Evolutionary conservation across 2,888 invertebrate species (phyloP), one percentile per base, ranked within the genome.

Genomic region (Therioaphis trifolii): DNA sequence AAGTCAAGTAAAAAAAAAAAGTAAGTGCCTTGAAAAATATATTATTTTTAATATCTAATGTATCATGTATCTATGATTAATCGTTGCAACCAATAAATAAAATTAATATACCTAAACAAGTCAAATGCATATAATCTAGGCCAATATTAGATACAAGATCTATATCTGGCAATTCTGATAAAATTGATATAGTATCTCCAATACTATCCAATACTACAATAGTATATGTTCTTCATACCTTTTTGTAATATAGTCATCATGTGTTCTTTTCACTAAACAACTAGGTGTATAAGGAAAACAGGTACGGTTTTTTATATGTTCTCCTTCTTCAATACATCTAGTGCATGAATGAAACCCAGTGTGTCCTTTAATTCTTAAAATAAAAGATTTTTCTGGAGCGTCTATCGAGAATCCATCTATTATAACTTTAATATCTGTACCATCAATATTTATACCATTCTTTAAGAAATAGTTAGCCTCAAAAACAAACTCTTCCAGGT

Each of bases 71-170:
- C n/a, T n/a, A n/a, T n/a, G n/a, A n/a, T n/a, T n/a, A n/a, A n/a
- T n/a, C n/a, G n/a, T n/a, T n/a, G n/a, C n/a, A n/a, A n/a, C n/a
- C n/a, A n/a, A n/a, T n/a, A n/a, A n/a, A n/a, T n/a, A n/a, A n/a
- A n/a, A n/a, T n/a, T n/a, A n/a, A n/a, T n/a, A n/a, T n/a, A n/a
- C n/a, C n/a, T n/a, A n/a, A 75, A 72, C 87, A 87, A 5, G 87
- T 86, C 11, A 87, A 85, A 80, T 88, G 88, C 88, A 88, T 88
- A 68, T 87, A 87, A 84, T 88, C 88, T 12, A 87, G 61, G 12
- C 87, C 86, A 85, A 88, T 86, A 61, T 86, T 85, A 18, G 85
- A 46, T n/a, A 87, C 86, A 84, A 86, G 76, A 7, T 86, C 85
- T 69, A 87, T 69, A 29, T 84, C 18, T 29, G 86, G 46, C 15